Conservation (phyloP, 1,140 invertebrate species). For the Proctacanthus coquilletti region DNA sequence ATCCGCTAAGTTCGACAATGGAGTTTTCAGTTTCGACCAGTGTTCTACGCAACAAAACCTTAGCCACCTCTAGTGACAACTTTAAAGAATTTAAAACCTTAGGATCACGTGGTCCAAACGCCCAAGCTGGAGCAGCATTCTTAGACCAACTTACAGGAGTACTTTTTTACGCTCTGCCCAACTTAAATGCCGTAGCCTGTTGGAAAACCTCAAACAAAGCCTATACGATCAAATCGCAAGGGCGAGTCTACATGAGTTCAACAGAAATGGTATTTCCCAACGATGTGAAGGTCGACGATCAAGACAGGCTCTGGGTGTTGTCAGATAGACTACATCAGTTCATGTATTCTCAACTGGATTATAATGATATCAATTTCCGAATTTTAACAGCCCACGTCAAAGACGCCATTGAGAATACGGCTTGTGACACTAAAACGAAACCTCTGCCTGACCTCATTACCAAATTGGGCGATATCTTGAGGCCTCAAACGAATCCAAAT, state of each 20-base stretch:
- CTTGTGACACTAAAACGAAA: slow-evolving; percentile 39
- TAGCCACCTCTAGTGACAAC: slow-evolving; percentile 31
- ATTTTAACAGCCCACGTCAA: slow-evolving; percentile 46
- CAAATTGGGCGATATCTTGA: slow-evolving; percentile 30
- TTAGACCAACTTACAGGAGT: slow-evolving; percentile 52
- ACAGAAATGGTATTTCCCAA: slow-evolving; percentile 60
- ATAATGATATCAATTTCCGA: slow-evolving; percentile 53
- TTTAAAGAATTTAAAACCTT: slow-evolving; percentile 50
- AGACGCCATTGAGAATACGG: slow-evolving; percentile 51
- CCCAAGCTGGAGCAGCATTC: slow-evolving; percentile 57
- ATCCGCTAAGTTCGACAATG: slow-evolving; percentile 53
- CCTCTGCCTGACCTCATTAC: slow-evolving; percentile 35
- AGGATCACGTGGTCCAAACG: slow-evolving; percentile 50
- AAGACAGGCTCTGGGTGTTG: slow-evolving; percentile 55
- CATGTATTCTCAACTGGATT: slow-evolving; percentile 47
- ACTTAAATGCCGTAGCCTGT: slow-evolving; percentile 59
- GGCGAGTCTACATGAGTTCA: slow-evolving; percentile 51
- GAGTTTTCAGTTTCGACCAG: slow-evolving; percentile 55
- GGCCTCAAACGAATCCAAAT: no score
- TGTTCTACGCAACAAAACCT: slow-evolving; percentile 40
- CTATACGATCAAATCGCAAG: slow-evolving; percentile 48
- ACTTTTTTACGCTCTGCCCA: slow-evolving; percentile 58
- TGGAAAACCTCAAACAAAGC: slow-evolving; percentile 52
- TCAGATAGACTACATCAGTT: slow-evolving; percentile 54
- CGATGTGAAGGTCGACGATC: slow-evolving; percentile 56